These are phyloP conservation scores for Phyllotreta cruciferae DNA, from an alignment of 2,888 invertebrate species.

Conservation along the genomic window DNA sequence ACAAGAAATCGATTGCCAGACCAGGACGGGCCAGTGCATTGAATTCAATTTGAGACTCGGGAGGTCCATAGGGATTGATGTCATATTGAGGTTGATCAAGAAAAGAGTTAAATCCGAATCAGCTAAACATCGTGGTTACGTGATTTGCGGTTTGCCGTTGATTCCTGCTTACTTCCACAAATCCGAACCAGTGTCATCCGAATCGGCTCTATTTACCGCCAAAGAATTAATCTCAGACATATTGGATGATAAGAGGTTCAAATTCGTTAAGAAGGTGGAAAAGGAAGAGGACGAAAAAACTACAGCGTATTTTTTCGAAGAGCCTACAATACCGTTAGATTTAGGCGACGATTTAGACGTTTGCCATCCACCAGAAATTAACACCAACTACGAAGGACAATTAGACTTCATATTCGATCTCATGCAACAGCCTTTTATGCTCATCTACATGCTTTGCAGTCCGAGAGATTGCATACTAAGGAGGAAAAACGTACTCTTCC, in stretches of 20 bases:
- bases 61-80: slow-evolving; percentile 62
- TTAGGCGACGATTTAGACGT: slow-evolving; percentile 42
- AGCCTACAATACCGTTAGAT: slow-evolving; percentile 40
- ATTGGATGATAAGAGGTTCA: slow-evolving; percentile 45
- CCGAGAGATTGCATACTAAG: slow-evolving; percentile 64
- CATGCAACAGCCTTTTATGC: slow-evolving; percentile 56
- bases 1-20: slow-evolving; percentile 66
- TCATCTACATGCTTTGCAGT: slow-evolving; percentile 66
- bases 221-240: slow-evolving; percentile 58
- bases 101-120: slow-evolving; percentile 63
- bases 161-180: slow-evolving; percentile 61
- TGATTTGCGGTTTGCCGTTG: slow-evolving; percentile 71
- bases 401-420: slow-evolving; percentile 53
- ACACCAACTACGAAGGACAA: slow-evolving; percentile 52
- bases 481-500: slow-evolving; percentile 51
- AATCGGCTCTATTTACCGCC: slow-evolving; percentile 57
- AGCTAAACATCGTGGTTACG: slow-evolving; percentile 68
- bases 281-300: slow-evolving; percentile 46
- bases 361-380: slow-evolving; percentile 45
- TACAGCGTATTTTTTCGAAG: not conserved
- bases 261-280: slow-evolving; percentile 37
- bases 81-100: slow-evolving; percentile 64
- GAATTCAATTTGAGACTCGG: slow-evolving; percentile 66
- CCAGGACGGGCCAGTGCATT: slow-evolving; percentile 65
- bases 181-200: slow-evolving; percentile 57